Evolutionary conservation across 2,888 invertebrate genomes (phyloP).

Genomic region (Fabriciana adippe): DNA sequence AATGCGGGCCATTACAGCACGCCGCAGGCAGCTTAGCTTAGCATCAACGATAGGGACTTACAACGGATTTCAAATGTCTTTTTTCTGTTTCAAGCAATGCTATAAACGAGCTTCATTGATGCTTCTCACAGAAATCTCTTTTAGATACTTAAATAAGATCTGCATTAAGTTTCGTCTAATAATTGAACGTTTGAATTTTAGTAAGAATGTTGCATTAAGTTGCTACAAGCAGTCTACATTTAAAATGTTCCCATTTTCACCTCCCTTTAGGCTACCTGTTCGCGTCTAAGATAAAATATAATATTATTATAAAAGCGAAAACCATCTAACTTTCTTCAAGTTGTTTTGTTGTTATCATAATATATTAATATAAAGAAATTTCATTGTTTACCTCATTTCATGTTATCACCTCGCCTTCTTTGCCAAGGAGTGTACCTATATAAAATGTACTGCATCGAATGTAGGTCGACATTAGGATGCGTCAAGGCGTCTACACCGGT

Average conservation of each 20-base stretch:
- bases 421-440: constrained; percentile 4
- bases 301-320: too few relatives aligned
- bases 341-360: too few relatives aligned
- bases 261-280: too few relatives aligned
- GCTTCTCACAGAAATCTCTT: too few relatives aligned
- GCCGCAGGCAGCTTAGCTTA: constrained; percentile 23
- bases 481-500: constrained; percentile 16
- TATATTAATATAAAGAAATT: background rate
- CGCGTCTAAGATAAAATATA: too few relatives aligned
- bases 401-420: constrained; percentile 1
- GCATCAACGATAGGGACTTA: constrained; percentile 20
- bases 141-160: too few relatives aligned
- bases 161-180: too few relatives aligned
- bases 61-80: constrained; percentile 22
- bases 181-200: too few relatives aligned
- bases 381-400: background rate
- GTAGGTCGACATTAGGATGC: constrained; percentile 36
- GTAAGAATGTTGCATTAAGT: too few relatives aligned
- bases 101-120: background rate
- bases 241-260: too few relatives aligned
- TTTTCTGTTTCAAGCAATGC: background rate
- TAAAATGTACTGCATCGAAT: constrained; percentile 12
- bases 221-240: too few relatives aligned
- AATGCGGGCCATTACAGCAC: constrained; percentile 29
- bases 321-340: too few relatives aligned